Base-by-base conservation (phyloP, 2,888 invertebrate genomes). In the Lutraria lutraria region DNA sequence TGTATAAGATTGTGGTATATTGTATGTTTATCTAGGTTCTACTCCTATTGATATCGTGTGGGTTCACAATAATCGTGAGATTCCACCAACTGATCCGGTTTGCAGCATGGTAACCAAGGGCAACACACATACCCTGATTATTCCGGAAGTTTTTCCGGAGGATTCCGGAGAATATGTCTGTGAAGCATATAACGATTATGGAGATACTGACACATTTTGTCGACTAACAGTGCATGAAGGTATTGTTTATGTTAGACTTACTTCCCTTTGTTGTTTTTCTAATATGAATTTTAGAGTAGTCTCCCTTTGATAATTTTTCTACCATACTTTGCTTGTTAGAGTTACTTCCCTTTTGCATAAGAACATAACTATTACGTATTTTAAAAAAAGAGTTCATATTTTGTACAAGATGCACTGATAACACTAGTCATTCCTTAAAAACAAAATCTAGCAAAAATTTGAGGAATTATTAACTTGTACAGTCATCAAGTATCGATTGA, bases 1-100 rank as follows among this genome's bases (percentile, higher is more conserved):
- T 43, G 25, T 25, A 68, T 25, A 25, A 68, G 8, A 21, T 25
- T 68, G 63, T 68, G 63, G 63, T 52, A 72, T 72, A 31, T 84
- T 60, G 53, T 72, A n/a, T 60, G 82, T 53, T 63, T 79, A 82
- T 90, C 2, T 93, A 97, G 97, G 97, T 82, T 96, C 97, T 72
- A 96, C 97, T 86, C 98, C 98, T 4, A 97, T 97, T 93, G 97
- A 97, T 88, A 97, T 98, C 80, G 96, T 97, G 25, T 98, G 98
- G 98, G 97, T 97, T 93, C 97, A 97, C 94, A 97, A 98, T 95
- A 97, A 97, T 81, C 97, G 97, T 93, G 97, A 97, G 90, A 96
- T 98, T 34, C 97, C 97, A 2, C 97, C 98, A 94, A 97, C 97
- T 93, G 94, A 94, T 72, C 97, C 97, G 1, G 97, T 98, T 94